Base-by-base conservation (phyloP, 1,140 invertebrate genomes). In the Paralvinella palmiformis region DNA sequence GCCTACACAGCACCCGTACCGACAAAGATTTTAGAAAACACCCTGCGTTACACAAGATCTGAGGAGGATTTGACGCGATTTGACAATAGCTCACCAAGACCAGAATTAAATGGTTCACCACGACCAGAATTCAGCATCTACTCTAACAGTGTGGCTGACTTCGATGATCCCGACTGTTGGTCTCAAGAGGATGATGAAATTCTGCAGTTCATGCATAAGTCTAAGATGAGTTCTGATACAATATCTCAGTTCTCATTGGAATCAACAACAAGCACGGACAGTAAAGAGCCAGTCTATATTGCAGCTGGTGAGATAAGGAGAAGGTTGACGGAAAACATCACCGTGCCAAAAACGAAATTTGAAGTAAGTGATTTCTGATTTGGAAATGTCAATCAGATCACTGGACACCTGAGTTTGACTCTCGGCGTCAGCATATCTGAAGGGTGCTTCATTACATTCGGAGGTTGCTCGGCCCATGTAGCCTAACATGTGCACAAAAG, bases 171-270 rank as follows among this genome's bases (percentile, higher is more conserved):
- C 32, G 88, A 89, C 68, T 88, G 87, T 75, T 96, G 94, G 93
- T 94, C 91, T 68, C 92, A 94, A 76, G 93, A 96, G 74, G 94
- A 97, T 75, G 94, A 96, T 79, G 94, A 96, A 73, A 90, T 96
- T 31, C 73, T 80, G 74, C 88, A 89, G 84, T 87, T 41, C 37
- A 15, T 15, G 7, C 50, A 10, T 10, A 48, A 29, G 50, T 67
- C 62, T 22, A 41, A 52, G 17, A 20, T 48, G 15, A 53, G 35
- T 67, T 83, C 89, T 70, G 91, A 94, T 76, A 90, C 91, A 17
- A 88, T 95, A 71, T 96, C 93, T 1, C 91, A 92, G 78, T 85
- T 94, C 80, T 94, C 91, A 55, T 87, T 91, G 72, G 93, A 96
- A 70, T 95, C 91, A 15, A 89, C 87, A 64, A 91, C 94, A 65